Evolutionary conservation across 2,797 vertebrate genomes (phyloP).

Genomic region (Hylomyscus alleni): DNA sequence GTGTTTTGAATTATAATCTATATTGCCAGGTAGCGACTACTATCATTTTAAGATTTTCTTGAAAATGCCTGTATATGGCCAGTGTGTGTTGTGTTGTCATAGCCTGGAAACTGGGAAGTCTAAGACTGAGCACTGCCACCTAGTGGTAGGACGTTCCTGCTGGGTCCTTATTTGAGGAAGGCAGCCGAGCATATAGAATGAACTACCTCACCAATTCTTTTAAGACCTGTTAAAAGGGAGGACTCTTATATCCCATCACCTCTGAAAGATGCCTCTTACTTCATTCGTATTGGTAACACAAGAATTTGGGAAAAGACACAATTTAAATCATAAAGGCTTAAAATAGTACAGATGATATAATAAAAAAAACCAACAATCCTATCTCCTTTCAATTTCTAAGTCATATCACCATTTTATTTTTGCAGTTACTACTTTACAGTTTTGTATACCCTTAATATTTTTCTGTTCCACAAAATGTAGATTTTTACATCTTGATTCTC

Average conservation of each 20-base stretch:
- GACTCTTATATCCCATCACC: not conserved
- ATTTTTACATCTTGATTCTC: constrained; percentile 33
- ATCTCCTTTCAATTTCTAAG: not conserved
- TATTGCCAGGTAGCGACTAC: not conserved
- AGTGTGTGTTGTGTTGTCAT: not conserved
- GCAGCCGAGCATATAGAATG: not conserved
- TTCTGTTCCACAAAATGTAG: constrained; percentile 32
- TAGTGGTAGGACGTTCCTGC: not conserved
- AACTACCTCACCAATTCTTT: not conserved
- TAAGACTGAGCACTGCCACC: not conserved
- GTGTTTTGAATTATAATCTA: not conserved
- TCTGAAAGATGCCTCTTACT: not conserved
- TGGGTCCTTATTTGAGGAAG: not conserved
- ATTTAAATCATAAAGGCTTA: not conserved
- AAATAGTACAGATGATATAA: not conserved
- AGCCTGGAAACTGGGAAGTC: not conserved
- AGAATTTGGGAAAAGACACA: not conserved
- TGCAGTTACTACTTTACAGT: constrained; percentile 1
- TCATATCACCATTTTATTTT: not conserved
- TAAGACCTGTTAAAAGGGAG: not conserved
- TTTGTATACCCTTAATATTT: constrained; percentile 23
- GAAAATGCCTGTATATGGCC: not conserved
- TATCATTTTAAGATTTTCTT: constrained; percentile 27
- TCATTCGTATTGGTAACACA: not conserved
- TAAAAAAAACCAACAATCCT: not conserved